These are phyloP conservation scores for Pyrgus malvae DNA, from an alignment of 2,888 invertebrate genomes.

Conservation along the genomic window DNA sequence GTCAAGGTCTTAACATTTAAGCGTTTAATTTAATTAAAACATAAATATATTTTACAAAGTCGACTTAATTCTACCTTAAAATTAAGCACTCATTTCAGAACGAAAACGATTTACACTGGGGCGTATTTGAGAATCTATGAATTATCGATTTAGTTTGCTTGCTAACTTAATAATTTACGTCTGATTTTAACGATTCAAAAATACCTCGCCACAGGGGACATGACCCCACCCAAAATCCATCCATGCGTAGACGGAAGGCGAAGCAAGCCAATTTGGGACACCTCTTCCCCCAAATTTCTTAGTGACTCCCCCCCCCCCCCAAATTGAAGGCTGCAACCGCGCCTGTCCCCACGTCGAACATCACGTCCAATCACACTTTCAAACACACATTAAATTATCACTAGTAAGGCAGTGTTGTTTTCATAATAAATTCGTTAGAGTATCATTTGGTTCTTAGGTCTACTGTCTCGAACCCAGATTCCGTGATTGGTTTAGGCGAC, in stretches of 20 bases:
- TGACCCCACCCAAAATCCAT: too few species aligned
- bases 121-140: constrained; percentile 4
- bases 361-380: constrained; percentile 29
- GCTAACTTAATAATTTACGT: background rate
- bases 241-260: too few species aligned
- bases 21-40: constrained; percentile 60
- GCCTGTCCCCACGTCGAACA: constrained; percentile 26
- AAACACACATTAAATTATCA: constrained; percentile 35
- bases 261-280: too few species aligned
- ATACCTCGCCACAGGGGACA: constrained; percentile 25
- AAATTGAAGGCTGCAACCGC: too few species aligned
- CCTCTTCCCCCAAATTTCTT: too few species aligned
- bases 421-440: constrained; percentile 28
- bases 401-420: constrained; percentile 45
- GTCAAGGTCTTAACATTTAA: constrained; percentile 15
- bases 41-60: constrained; percentile 68
- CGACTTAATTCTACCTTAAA: constrained; percentile 39
- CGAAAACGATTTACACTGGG: constrained; percentile 19
- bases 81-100: constrained; percentile 17
- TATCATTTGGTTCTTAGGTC: constrained; percentile 45
- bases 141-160: background rate
- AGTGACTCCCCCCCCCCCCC: too few species aligned
- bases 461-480: constrained; percentile 76
- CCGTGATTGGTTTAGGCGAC: constrained; percentile 63
- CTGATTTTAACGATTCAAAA: constrained; percentile 16